Evolutionary conservation across 2,797 vertebrate species (phyloP).

Genomic region (Uromys caudimaculatus): DNA sequence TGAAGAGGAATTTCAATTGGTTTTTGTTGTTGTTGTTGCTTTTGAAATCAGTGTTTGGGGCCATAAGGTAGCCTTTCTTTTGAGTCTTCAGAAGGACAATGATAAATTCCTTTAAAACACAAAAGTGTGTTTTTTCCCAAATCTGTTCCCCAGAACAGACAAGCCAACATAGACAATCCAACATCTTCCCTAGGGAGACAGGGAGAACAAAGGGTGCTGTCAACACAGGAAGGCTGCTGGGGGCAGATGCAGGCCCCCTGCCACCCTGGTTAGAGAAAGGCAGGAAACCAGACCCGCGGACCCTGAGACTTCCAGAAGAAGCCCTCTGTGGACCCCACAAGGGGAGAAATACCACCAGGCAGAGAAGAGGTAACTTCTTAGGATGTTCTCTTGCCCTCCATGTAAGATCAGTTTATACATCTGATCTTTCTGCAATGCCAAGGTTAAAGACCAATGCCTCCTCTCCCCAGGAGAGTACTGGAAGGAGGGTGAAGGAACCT

Average conservation of each 20-base stretch:
- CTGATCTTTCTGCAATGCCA: neutral
- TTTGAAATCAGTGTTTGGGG: constrained; percentile 18
- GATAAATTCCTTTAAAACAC: constrained; percentile 79
- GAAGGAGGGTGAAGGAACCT: neutral
- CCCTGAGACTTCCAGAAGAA: constrained; percentile 81
- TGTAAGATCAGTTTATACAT: neutral
- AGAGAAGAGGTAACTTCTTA: constrained; percentile 60
- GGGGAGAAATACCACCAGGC: constrained; percentile 5
- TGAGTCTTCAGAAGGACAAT: constrained; percentile 72
- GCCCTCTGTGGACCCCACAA: neutral
- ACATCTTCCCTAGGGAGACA: constrained; percentile 71
- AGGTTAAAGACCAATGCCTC: neutral
- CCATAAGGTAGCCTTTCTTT: constrained; percentile 59
- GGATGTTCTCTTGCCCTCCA: neutral
- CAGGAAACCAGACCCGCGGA: constrained; percentile 84
- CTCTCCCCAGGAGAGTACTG: too few species aligned
- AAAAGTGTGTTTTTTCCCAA: constrained; percentile 81
- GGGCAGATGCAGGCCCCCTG: constrained; percentile 74
- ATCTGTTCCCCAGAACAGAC: constrained; percentile 74
- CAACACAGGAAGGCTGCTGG: constrained; percentile 85
- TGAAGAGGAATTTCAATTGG: constrained; percentile 13
- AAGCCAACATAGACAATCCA: constrained; percentile 81
- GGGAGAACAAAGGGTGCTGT: constrained; percentile 83
- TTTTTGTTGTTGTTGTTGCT: neutral
- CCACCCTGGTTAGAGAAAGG: constrained; percentile 82